phyloP scores from a whole-genome alignment of 2,113 vertebrate species.

The Accipiter cooperii region DNA sequence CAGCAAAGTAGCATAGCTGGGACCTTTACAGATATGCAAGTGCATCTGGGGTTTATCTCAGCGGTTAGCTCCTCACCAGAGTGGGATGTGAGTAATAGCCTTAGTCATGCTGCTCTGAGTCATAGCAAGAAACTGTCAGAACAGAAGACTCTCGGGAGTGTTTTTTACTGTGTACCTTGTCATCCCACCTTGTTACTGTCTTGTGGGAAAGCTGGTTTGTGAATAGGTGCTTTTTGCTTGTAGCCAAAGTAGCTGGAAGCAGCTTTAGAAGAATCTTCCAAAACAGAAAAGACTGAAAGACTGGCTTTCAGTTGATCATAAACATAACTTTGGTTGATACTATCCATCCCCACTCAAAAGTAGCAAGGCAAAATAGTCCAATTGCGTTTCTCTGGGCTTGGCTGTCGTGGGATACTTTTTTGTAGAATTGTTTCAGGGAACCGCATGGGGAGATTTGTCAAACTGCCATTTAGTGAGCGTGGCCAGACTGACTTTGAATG shows the following conservation, averaged over 20 bases:
- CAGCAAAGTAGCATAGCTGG: background rate
- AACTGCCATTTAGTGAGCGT: background rate
- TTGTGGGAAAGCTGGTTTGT: background rate
- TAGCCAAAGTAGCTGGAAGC: background rate
- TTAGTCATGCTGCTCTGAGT: background rate
- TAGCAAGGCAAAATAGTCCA: background rate
- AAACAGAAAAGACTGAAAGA: background rate
- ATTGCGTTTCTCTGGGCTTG: background rate
- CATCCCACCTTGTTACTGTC: background rate
- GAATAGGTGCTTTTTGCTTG: background rate
- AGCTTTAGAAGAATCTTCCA: background rate
- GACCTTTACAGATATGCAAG: background rate
- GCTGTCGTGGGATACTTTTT: background rate
- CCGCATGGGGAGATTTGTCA: background rate
- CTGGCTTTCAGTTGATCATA: background rate
- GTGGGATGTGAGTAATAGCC: background rate
- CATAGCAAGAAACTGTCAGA: background rate
- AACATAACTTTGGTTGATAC: background rate
- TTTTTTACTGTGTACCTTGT: background rate
- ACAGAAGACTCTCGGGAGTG: background rate
- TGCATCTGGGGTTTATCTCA: background rate
- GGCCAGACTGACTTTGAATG: background rate
- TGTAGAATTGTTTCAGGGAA: background rate
- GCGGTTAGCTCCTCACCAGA: background rate
- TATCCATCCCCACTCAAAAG: background rate